A percentile compares a stretch with the other conserved stretches of the same genome.
Evolutionary conservation across 2,888 invertebrate genomes (phyloP).

Genomic region (Pocota personata): DNA sequence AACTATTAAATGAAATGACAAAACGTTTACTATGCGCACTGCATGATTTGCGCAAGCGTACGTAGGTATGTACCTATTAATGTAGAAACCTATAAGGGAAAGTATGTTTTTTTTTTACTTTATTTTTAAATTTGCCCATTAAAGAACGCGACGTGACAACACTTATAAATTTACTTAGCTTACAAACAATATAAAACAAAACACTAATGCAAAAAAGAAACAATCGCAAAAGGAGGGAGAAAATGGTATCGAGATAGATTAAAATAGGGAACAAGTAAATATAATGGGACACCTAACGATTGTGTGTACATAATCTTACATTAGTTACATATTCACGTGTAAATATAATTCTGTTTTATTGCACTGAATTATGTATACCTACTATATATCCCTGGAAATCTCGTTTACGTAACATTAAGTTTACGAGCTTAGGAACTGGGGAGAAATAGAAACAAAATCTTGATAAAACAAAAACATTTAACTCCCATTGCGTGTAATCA

Average conservation of each 20-base stretch:
- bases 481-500: neutral
- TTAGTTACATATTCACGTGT: constrained; percentile 13
- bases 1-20: neutral
- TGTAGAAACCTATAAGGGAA: neutral
- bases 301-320: neutral
- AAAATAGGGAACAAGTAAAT: neutral
- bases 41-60: neutral
- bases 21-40: neutral
- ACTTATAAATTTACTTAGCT: neutral
- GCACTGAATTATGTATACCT: neutral
- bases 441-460: neutral
- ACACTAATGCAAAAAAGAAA: neutral
- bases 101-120: neutral
- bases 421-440: neutral
- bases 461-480: neutral
- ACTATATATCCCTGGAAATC: neutral
- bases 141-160: neutral
- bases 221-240: neutral
- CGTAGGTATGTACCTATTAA: no score
- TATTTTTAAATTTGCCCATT: neutral
- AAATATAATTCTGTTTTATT: constrained; percentile 10
- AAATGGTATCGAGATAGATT: neutral
- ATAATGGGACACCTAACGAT: neutral
- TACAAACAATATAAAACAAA: neutral
- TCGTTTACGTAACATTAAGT: neutral